Percentiles rank a stretch among this genome's conserved stretches.
phyloP scores from a whole-genome alignment of 1,140 invertebrate species.

The Patella vulgata region DNA sequence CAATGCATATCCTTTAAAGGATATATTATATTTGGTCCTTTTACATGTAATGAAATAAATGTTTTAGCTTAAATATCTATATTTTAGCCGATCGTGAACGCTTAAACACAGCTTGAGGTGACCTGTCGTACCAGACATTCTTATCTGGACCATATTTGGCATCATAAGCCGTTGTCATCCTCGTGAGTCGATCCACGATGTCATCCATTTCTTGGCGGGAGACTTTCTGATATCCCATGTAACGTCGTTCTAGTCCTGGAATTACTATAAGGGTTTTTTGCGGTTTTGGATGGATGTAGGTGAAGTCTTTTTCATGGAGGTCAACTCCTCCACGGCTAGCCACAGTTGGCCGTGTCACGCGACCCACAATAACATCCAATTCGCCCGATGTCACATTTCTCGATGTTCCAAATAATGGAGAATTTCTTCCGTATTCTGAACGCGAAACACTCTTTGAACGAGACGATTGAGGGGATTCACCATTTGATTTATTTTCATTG shows the following conservation, averaged over 20 bases:
- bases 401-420: neutral
- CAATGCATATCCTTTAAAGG: neutral
- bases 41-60: neutral
- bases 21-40: neutral
- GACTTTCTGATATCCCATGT: constrained; percentile 40
- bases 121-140: constrained; percentile 50
- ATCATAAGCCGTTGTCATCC: constrained; percentile 50
- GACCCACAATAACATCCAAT: constrained; percentile 35
- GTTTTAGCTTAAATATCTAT: neutral
- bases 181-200: constrained; percentile 44
- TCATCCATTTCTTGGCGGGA: constrained; percentile 34
- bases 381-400: constrained; percentile 31
- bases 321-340: constrained; percentile 46
- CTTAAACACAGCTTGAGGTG: constrained; percentile 10
- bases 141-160: constrained; percentile 48
- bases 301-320: constrained; percentile 39
- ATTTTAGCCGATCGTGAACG: neutral
- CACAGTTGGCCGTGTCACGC: constrained; percentile 44
- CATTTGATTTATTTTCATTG: constrained; percentile 8
- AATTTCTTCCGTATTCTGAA: constrained; percentile 8
- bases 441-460: neutral
- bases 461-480: constrained; percentile 4
- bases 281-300: constrained; percentile 37
- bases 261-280: constrained; percentile 46
- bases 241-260: constrained; percentile 42